phyloP scores from a whole-genome alignment of 2,797 vertebrate species.

The Pogoniulus pusillus region DNA sequence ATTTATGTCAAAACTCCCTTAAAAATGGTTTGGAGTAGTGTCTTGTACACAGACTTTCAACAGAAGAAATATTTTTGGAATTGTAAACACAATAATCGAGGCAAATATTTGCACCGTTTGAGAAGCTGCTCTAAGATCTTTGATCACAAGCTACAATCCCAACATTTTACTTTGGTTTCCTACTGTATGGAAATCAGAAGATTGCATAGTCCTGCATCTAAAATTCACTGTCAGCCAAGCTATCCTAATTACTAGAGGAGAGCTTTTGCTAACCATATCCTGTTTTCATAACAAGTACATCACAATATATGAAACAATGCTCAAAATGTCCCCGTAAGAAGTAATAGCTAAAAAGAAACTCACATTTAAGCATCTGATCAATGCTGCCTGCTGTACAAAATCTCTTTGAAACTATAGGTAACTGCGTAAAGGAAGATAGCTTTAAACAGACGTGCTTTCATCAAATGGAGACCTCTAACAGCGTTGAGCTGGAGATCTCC shows the following conservation, averaged over 20 bases:
- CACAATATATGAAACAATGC: background rate
- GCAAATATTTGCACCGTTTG: slow-evolving; percentile 77
- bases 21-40: slow-evolving; percentile 83
- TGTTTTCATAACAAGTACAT: background rate
- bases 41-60: slow-evolving; percentile 83
- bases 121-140: slow-evolving; percentile 70
- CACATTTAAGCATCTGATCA: background rate
- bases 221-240: background rate
- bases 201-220: background rate
- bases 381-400: background rate
- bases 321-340: background rate
- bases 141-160: slow-evolving; percentile 15
- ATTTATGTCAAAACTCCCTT: slow-evolving; percentile 83
- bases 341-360: background rate
- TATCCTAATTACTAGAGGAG: background rate
- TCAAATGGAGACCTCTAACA: background rate
- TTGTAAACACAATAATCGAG: slow-evolving; percentile 82
- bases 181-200: slow-evolving; percentile 39
- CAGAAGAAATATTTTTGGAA: slow-evolving; percentile 88
- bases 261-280: background rate
- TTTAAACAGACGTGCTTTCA: background rate
- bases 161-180: slow-evolving; percentile 19
- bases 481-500: background rate
- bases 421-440: background rate
- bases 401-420: background rate